Evolutionary conservation across 30 jellyfish, hydroid and myxozoan species (phyloP).

Genomic region (Hydra vulgaris): DNA sequence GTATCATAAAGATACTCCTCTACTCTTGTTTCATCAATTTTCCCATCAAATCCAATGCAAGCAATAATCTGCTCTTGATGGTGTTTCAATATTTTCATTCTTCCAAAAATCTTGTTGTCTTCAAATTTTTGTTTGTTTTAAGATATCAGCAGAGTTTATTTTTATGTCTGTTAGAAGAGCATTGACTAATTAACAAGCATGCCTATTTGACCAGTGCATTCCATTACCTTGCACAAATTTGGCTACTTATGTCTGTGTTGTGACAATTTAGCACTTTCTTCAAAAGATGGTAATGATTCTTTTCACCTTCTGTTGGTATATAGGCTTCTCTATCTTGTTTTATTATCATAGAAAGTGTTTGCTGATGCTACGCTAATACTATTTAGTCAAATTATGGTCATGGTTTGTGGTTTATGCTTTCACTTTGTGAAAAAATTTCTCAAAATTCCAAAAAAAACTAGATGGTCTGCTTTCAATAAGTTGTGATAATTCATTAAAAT

Average conservation of each 20-base stretch:
- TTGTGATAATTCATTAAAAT: no score
- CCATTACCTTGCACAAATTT: not conserved
- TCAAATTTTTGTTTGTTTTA: not conserved
- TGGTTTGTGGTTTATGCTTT: no score
- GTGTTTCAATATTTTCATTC: not conserved
- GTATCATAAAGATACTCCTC: not conserved
- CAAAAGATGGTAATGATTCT: not conserved
- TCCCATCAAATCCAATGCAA: not conserved
- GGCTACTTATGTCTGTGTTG: not conserved
- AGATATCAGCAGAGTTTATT: not conserved
- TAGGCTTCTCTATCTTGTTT: no score
- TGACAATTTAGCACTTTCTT: not conserved
- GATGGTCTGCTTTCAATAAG: no score
- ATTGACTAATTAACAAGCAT: not conserved
- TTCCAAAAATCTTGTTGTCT: not conserved
- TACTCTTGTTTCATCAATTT: not conserved
- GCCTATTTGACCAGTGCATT: not conserved
- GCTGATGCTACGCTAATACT: no score
- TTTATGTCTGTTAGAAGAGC: not conserved
- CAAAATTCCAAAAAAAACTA: no score
- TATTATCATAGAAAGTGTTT: no score
- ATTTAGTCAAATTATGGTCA: no score
- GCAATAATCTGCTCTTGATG: not conserved
- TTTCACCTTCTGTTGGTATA: no score
- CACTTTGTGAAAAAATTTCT: no score